Evolutionary conservation across 2,113 vertebrate genomes (phyloP).

Genomic region (Sus scrofa): T2T-Sscrofa CM000813.6:28188001-28188500

Average conservation of each 20-base stretch:
- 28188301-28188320: slow-evolving; percentile 27
- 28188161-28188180: slow-evolving; percentile 45
- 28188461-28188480: rapidly evolving
- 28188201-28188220: slow-evolving; percentile 41
- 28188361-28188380: neutral
- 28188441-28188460: neutral
- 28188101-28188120: neutral
- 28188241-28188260: slow-evolving; percentile 45
- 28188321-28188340: slow-evolving; percentile 55
- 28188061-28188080: neutral
- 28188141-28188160: neutral
- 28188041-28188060: neutral
- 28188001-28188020: neutral
- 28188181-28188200: slow-evolving; percentile 61
- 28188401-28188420: slow-evolving; percentile 33
- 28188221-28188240: slow-evolving; percentile 67
- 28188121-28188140: slow-evolving; percentile 7
- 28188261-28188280: neutral
- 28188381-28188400: neutral
- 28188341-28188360: slow-evolving; percentile 60
- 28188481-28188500: neutral
- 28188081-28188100: slow-evolving; percentile 5
- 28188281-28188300: neutral
- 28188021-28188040: neutral
- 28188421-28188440: neutral